phyloP scores from a whole-genome alignment of 1,140 invertebrate genomes.

The Drosophila nikananu region DNA sequence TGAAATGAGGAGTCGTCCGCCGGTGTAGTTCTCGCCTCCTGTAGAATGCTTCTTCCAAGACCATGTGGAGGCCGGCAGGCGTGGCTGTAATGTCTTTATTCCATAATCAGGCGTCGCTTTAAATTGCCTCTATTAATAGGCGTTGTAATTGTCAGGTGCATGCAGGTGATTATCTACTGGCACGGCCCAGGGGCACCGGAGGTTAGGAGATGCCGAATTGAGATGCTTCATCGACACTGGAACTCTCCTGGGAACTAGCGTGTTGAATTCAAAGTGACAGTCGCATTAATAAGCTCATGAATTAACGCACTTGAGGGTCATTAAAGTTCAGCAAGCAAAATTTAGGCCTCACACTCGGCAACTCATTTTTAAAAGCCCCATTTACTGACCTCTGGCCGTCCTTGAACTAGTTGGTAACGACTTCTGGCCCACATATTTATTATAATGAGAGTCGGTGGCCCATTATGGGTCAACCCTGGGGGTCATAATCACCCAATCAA shows the following conservation, averaged over 20 bases:
- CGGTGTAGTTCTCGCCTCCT: slow-evolving; percentile 17
- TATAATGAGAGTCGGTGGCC: slow-evolving; percentile 2
- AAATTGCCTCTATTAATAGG: slow-evolving; percentile 64
- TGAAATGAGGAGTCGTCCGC: slow-evolving; percentile 68
- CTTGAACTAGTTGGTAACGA: slow-evolving; percentile 20
- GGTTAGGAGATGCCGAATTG: neutral
- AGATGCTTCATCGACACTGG: neutral
- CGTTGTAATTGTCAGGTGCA: slow-evolving; percentile 70
- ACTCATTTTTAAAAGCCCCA: neutral
- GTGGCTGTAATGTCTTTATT: slow-evolving; percentile 76
- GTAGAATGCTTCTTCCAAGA: slow-evolving; percentile 47
- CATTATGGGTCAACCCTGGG: slow-evolving; percentile 28
- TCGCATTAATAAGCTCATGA: slow-evolving; percentile 1
- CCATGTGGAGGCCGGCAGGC: slow-evolving; percentile 43
- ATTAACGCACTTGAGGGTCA: slow-evolving; percentile 18
- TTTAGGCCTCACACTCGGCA: no score
- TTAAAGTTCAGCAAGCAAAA: slow-evolving; percentile 17
- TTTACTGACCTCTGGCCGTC: slow-evolving; percentile 8
- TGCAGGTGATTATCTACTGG: slow-evolving; percentile 66
- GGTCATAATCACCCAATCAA: slow-evolving; percentile 14
- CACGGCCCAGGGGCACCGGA: neutral
- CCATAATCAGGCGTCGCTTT: slow-evolving; percentile 66
- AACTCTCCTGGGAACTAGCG: neutral
- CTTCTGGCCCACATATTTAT: slow-evolving; percentile 6
- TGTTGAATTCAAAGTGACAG: neutral